Percentiles rank a stretch among this genome's conserved stretches.
Evolutionary conservation across 2,888 invertebrate species (phyloP).

Genomic region (Xylocampa areola): DNA sequence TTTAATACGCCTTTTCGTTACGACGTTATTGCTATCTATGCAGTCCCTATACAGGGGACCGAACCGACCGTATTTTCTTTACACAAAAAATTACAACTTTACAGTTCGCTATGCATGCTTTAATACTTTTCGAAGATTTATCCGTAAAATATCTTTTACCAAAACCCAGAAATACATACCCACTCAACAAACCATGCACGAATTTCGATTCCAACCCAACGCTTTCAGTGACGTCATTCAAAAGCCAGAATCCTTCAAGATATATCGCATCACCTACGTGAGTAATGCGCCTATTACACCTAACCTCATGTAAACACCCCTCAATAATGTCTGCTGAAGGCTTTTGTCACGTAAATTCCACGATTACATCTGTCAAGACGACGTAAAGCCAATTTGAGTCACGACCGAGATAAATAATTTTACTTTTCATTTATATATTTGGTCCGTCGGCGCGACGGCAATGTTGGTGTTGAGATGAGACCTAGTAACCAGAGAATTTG

Average conservation of each 20-base stretch:
- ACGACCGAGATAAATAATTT: conserved; percentile 61
- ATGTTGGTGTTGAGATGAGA: conserved; percentile 9
- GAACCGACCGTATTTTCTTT: too few relatives aligned
- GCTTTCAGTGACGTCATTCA: conserved; percentile 20
- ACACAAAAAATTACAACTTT: too few relatives aligned
- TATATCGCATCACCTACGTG: conserved; percentile 36
- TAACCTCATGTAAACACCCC: conserved; percentile 64
- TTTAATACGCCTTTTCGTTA: too few relatives aligned
- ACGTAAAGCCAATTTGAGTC: conserved; percentile 72
- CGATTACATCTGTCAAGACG: conserved; percentile 79
- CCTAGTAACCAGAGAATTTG: too few relatives aligned
- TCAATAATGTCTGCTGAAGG: conserved; percentile 64
- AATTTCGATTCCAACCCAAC: not conserved
- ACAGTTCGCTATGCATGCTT: too few relatives aligned
- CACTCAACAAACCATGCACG: not conserved
- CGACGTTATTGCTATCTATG: too few relatives aligned
- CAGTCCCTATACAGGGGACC: too few relatives aligned
- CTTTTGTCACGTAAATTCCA: conserved; percentile 75
- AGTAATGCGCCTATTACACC: conserved; percentile 57
- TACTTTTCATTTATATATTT: conserved; percentile 38
- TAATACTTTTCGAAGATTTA: too few relatives aligned
- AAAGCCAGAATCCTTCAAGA: conserved; percentile 27
- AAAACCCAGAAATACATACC: not conserved
- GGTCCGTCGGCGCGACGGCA: too few relatives aligned
- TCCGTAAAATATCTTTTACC: not conserved